phyloP scores from a whole-genome alignment of 2,113 vertebrate genomes.

The Sylvilagus bachmani region DNA sequence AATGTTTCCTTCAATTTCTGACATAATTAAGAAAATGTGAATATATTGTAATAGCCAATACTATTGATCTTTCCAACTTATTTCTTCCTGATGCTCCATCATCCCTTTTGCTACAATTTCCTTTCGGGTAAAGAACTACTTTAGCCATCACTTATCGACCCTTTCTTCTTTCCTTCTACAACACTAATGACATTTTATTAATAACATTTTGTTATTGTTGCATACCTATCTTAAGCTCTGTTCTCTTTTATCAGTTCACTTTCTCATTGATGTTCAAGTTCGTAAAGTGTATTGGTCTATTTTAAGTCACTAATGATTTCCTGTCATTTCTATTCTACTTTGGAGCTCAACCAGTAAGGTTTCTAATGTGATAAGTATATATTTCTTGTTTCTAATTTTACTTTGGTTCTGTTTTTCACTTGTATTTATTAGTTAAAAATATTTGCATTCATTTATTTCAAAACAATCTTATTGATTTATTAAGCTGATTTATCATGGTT shows the following conservation, averaged over 20 bases:
- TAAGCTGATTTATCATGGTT: neutral
- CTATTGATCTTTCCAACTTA: neutral
- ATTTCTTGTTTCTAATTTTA: slow-evolving; percentile 1
- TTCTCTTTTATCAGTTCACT: neutral
- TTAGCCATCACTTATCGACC: neutral
- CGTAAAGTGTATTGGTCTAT: neutral
- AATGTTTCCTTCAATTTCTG: neutral
- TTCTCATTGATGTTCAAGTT: neutral
- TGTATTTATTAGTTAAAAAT: neutral
- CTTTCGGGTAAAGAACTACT: neutral
- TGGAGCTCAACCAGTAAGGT: neutral
- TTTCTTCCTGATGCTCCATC: neutral
- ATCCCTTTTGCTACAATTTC: neutral
- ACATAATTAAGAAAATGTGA: neutral
- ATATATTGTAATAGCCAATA: neutral
- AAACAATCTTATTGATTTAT: slow-evolving; percentile 25
- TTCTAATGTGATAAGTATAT: neutral
- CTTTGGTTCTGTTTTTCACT: neutral
- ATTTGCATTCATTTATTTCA: neutral
- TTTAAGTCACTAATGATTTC: neutral
- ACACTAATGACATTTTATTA: neutral
- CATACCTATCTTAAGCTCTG: neutral
- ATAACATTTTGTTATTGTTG: neutral
- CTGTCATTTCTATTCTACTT: neutral
- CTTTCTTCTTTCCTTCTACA: neutral